Evolutionary conservation across 2,888 invertebrate species (phyloP), one percentile per base, ranked within the genome.

Genomic region (Incurvaria masculella): DNA sequence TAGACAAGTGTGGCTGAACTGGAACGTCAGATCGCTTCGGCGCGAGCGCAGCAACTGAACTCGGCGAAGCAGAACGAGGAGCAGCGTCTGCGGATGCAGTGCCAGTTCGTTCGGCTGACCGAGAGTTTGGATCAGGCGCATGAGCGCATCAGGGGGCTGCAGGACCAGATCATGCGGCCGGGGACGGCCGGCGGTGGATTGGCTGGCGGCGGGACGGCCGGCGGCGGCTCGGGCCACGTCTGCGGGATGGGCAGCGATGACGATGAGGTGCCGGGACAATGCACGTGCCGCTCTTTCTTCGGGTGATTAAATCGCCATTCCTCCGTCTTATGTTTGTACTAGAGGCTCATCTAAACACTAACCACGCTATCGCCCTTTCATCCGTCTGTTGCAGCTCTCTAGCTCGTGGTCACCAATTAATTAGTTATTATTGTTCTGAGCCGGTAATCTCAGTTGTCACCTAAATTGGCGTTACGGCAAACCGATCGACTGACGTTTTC

Each of bases 91-190:
- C 86, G 86, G 56, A 87, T 88, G 86, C 83, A 86, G 57, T 81
- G 83, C 56, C 87, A 88, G 64, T 85, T 88, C 49, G 81, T 81
- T 55, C 83, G 86, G 39, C 61, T 88, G 56, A 85, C 84, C 53
- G 86, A 87, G 54, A 86, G 86, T 63, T 86, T 88, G 57, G 84
- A 86, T 52, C 86, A 87, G 56, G 87, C 87, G 0, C 86, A 87
- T 56, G 72, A 83, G 55, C 74, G 87, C 17, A 84, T 87, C 44
- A 66, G 82, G 21, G 84, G 83, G 2, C 65, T 87, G 33, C 85
- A 86, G 59, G 81, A 82, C 1, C 86, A 87, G 48, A 85, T 87
- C 1, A 81, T 83, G 56, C 81, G 84, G 47, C 67, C 87, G 21
- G 81, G 85, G 16, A 63, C 63, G n/a, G 63, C 69, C 11, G 23